Evolutionary conservation across 2,113 vertebrate species (phyloP), one percentile per base, ranked within the genome.

Genomic region (Melanotaenia duboulayi): DNA sequence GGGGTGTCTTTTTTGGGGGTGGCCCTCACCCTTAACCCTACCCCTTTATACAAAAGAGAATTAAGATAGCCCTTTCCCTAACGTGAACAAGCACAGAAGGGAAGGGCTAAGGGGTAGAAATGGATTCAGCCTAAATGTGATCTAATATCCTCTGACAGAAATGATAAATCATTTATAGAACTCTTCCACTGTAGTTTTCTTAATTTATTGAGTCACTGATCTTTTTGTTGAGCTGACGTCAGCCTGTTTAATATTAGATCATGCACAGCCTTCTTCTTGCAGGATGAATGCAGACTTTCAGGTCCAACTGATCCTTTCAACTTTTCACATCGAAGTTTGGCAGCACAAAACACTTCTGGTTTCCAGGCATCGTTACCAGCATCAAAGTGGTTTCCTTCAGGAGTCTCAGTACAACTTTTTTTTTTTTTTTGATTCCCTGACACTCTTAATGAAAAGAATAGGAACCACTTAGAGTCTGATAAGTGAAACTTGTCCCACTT

Each of bases 211-310:
- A 46, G 49, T 16, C 49, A 39, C 39, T 55, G 64, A 48, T 67
- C 65, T 67, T 75, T 13, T 24, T 52, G 37, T 61, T 60, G 64
- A 23, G 5, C 56, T 54, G 56, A 61, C 39, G 44, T 28, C 63
- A 42, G 7, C n/a, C 19, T 48, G 10, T 57, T 51, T 5, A 48
- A 48, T 48, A 12, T 55, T 76, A 48, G 23, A 66, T 65, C 14
- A 0, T 35, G 20, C n/a, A 4, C 11, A 74, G 32, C 42, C 32
- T 46, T 35, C 17, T 12, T 61, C 64, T 28, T 32, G 17, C 12
- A 39, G 37, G 23, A 66, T 44, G 17, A 52, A 66, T 52, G n/a
- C n/a, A 28, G 28, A 28, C 28, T 28, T 59, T 52, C 46, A 46
- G 24, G 37, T 24, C 63, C 56, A 58, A 46, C 11, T 65, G 11